Evolutionary conservation across 2,797 vertebrate species (phyloP), one percentile per base, ranked within the genome.

Genomic region (Mus minutoides): DNA sequence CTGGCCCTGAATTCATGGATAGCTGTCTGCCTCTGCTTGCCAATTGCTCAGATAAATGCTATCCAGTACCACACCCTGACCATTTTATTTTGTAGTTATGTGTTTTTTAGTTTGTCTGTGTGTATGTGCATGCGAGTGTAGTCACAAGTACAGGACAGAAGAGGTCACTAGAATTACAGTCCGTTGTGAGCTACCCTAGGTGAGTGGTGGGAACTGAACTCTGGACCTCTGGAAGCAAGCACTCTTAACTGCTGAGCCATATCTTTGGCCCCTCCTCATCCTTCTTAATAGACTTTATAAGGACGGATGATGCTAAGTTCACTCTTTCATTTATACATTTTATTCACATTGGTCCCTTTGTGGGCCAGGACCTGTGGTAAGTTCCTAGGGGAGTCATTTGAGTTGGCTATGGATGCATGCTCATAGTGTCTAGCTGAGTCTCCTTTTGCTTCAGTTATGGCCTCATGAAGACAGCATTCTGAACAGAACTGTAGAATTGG

Each of bases 261-360:
- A 19, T 19, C 67, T 71, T 34, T 21, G 14, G 34, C 11, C 6
- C 83, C 37, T 89, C 88, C 24, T 29, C 5, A 73, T 84, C 31
- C 26, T 94, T 67, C 12, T 16, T 90, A 49, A 79, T 78, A 95
- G 2, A 58, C 6, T 79, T 94, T 56, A 94, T 91, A 54, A 89
- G 40, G 79, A 54, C 87, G 40, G 79, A 46, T 56, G 10, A 58
- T 34, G 26, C n/a, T 84, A 62, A 34, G 62, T 92, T 62, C 77
- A 17, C 79, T 94, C 22, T 90, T 91, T 95, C 34, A 22, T 77
- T 92, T 86, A 29, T 2, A 16, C 31, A 34, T 89, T 84, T 86
- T 13, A 29, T 89, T 17, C 43, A 14, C 79, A 29, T 80, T 86
- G 62, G 37, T 83, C 14, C n/a, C 6, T 13, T 76, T 52, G 4